Evolutionary conservation across 2,113 vertebrate genomes (phyloP).

Genomic region (Grammomys dolichurus): DNA sequence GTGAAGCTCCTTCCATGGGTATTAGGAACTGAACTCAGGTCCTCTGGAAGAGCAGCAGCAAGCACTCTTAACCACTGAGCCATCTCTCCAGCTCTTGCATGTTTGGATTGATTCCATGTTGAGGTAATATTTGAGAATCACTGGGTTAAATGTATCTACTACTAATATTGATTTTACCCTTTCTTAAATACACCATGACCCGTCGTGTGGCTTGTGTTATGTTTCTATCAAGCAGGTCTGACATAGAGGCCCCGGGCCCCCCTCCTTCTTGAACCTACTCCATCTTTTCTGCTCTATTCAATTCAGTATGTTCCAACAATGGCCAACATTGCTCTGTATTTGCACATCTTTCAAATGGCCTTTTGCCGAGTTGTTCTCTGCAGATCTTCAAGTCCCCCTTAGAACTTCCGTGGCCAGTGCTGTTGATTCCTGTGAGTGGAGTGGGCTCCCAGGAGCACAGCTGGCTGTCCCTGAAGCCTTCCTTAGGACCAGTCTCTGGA

Average conservation of each 20-base stretch:
- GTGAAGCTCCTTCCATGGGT: neutral
- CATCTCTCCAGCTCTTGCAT: neutral
- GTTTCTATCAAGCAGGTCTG: neutral
- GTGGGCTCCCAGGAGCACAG: neutral
- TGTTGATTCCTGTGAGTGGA: neutral
- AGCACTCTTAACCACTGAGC: neutral
- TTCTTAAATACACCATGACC: neutral
- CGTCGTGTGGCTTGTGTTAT: neutral
- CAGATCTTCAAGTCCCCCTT: neutral
- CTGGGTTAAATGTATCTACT: neutral
- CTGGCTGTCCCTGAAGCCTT: conserved; percentile 7
- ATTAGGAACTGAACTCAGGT: neutral
- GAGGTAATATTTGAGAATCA: neutral
- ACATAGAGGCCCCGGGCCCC: neutral
- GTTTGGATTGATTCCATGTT: conserved; percentile 6
- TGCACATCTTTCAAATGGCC: neutral
- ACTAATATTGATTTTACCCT: conserved; percentile 6
- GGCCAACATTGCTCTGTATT: neutral
- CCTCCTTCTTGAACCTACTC: neutral
- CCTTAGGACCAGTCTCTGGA: conserved; percentile 31
- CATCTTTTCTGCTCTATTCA: neutral
- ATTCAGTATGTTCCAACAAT: neutral
- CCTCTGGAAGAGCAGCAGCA: neutral
- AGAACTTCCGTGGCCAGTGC: neutral
- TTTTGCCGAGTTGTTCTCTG: neutral